Conservation (phyloP, 2,113 vertebrate genomes). For the Syngnathus scovelli region DNA sequence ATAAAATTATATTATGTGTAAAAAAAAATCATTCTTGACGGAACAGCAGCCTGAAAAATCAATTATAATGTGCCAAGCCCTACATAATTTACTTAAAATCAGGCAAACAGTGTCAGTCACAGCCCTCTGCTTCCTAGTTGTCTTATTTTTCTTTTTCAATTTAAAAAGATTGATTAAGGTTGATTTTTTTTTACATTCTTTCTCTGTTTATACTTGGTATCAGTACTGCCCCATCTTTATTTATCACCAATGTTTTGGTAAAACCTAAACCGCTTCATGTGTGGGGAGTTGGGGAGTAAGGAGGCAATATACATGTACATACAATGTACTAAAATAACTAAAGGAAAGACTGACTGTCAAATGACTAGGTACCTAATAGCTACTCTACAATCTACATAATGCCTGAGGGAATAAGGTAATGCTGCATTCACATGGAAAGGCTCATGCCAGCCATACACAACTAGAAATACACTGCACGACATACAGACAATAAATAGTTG, state of each 20-base stretch:
- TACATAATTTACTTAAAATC: too few species aligned
- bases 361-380: conserved; percentile 25
- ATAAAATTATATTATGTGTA: too few species aligned
- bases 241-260: background rate
- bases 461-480: background rate
- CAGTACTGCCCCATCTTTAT: background rate
- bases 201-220: too few species aligned
- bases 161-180: too few species aligned
- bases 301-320: conserved; percentile 33
- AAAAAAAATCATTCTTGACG: too few species aligned
- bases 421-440: conserved; percentile 18
- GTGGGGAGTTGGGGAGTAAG: background rate
- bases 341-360: conserved; percentile 23
- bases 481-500: background rate
- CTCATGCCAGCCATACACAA: background rate
- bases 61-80: too few species aligned
- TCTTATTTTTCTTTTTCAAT: too few species aligned
- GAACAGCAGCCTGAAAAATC: too few species aligned
- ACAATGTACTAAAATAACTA: conserved; percentile 37
- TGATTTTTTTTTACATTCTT: too few species aligned
- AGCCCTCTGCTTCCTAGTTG: too few species aligned
- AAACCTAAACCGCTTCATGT: background rate
- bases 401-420: conserved; percentile 5
- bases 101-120: too few species aligned
- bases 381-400: conserved; percentile 11